Evolutionary conservation across 2,797 vertebrate genomes (phyloP).

Genomic region (Coregonus sp.): DNA sequence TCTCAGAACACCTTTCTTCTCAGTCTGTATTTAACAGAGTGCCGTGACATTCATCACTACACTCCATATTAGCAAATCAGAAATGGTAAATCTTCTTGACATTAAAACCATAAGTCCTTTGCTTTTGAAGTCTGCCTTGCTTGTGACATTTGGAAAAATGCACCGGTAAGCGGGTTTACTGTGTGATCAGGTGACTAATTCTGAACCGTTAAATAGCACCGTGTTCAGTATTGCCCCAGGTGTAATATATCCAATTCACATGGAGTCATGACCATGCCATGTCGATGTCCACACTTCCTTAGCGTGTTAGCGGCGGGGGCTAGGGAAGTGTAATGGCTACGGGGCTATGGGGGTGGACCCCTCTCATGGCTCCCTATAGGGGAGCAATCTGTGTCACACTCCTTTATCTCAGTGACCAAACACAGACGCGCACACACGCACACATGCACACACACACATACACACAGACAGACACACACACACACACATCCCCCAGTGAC

Average conservation of each 20-base stretch:
- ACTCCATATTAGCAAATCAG: constrained; percentile 2
- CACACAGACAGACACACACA: neutral
- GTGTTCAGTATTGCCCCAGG: neutral
- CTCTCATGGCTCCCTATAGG: neutral
- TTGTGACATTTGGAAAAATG: neutral
- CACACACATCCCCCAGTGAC: neutral
- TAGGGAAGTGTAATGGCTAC: neutral
- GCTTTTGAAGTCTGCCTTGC: neutral
- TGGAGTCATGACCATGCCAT: neutral
- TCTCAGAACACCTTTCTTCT: neutral
- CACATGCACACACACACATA: constrained; percentile 24
- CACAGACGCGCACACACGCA: neutral
- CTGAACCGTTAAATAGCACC: neutral
- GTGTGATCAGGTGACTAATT: neutral
- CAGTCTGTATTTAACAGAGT: neutral
- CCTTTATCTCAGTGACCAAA: neutral
- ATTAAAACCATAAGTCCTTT: constrained; percentile 4
- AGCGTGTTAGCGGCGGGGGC: neutral
- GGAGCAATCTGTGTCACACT: neutral
- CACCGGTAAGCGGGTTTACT: neutral
- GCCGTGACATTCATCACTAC: neutral
- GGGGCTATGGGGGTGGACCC: neutral
- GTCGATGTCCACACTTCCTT: neutral
- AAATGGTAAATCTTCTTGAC: constrained; percentile 3
- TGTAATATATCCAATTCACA: neutral